A percentile compares a stretch with the other conserved stretches of the same genome.
These are phyloP conservation scores for Cheirogaleus major DNA, from an alignment of 2,797 vertebrate species.

Conservation along the genomic window DNA sequence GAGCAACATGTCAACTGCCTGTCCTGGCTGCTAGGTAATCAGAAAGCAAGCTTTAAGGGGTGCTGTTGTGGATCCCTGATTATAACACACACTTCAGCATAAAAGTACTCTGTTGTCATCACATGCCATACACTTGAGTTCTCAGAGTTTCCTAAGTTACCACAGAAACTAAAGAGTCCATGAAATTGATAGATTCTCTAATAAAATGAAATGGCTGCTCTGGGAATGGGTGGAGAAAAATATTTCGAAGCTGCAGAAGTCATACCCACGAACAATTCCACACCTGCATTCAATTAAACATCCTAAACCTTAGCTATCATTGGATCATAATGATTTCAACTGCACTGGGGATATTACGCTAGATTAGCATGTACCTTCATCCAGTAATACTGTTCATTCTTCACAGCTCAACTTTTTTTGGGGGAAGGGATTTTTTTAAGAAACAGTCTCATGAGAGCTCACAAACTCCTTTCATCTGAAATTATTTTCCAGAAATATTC, in stretches of 20 bases:
- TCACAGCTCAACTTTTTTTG: neutral
- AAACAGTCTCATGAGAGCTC: neutral
- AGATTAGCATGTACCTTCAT: neutral
- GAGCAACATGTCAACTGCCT: neutral
- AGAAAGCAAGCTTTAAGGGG: neutral
- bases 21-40: neutral
- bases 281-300: constrained; percentile 69
- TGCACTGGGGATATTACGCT: neutral
- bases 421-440: neutral
- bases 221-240: constrained; percentile 56
- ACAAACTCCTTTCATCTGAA: constrained; percentile 23
- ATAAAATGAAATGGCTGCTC: constrained; percentile 56
- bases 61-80: neutral
- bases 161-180: constrained; percentile 50
- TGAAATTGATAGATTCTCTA: constrained; percentile 48
- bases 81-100: neutral
- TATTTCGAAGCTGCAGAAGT: neutral
- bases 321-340: constrained; percentile 16
- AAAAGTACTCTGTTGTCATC: constrained; percentile 12
- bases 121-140: constrained; percentile 14
- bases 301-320: neutral
- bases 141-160: constrained; percentile 44
- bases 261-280: neutral
- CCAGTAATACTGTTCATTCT: neutral
- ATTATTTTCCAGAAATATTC: constrained; percentile 44